A percentile compares a stretch with the other conserved stretches of the same genome.
phyloP scores from a whole-genome alignment of 2,113 vertebrate species.

The Eptatretus burgeri region DNA sequence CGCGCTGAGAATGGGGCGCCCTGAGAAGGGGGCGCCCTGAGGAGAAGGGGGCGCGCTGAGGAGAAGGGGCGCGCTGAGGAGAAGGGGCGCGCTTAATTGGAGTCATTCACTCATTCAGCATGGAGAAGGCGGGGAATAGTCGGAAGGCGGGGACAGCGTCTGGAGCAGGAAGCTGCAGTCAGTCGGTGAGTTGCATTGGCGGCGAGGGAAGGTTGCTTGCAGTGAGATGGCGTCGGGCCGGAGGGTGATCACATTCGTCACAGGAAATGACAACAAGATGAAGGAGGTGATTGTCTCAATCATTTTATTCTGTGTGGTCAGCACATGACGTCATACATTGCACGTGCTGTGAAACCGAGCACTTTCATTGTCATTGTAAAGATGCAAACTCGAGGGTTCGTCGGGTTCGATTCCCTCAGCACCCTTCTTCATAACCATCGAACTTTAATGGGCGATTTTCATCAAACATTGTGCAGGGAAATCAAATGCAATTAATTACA shows the following conservation, averaged over 20 bases:
- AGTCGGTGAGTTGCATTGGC: no score
- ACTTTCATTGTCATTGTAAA: neutral
- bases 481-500: neutral
- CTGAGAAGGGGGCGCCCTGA: no score
- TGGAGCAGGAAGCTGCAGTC: no score
- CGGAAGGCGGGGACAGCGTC: no score
- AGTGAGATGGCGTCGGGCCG: neutral
- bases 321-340: neutral
- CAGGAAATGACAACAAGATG: neutral
- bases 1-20: no score
- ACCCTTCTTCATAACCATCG: neutral
- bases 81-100: no score
- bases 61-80: no score
- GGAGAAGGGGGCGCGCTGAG: no score
- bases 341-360: neutral
- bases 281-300: neutral
- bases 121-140: no score
- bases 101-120: no score
- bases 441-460: neutral
- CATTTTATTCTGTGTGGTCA: neutral
- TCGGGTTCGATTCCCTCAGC: neutral
- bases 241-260: neutral
- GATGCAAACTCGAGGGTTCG: neutral
- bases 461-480: neutral
- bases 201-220: no score